These are phyloP conservation scores for Anas bahamensis DNA, from an alignment of 2,797 vertebrate genomes.

Conservation along the genomic window DNA sequence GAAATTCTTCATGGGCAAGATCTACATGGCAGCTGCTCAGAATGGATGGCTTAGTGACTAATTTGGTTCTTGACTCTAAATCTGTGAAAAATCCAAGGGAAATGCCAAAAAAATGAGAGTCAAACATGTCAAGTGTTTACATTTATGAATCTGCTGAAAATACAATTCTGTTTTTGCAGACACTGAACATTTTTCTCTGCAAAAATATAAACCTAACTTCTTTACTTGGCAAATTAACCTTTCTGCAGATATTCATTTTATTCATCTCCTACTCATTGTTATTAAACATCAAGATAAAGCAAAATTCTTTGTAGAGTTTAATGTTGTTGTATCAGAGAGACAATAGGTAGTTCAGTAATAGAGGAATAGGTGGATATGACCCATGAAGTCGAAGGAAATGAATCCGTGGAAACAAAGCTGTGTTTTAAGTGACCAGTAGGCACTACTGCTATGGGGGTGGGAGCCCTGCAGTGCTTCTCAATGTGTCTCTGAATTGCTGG, in stretches of 20 bases:
- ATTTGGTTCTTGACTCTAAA: constrained; percentile 15
- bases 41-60: not conserved
- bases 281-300: too few species aligned
- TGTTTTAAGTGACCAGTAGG: not conserved
- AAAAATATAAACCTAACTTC: not conserved
- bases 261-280: not conserved
- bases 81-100: not conserved
- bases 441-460: not conserved
- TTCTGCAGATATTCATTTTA: not conserved
- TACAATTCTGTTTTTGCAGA: not conserved
- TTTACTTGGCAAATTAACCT: not conserved
- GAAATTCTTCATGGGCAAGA: not conserved
- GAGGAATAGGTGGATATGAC: not conserved
- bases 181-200: not conserved
- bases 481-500: not conserved
- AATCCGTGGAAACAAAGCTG: not conserved
- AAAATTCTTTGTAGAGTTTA: not conserved
- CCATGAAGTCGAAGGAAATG: not conserved
- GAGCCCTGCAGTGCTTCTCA: not conserved
- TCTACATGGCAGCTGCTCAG: not conserved
- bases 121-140: not conserved
- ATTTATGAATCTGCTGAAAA: constrained; percentile 11
- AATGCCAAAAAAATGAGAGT: constrained; percentile 11
- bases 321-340: not conserved
- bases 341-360: not conserved